phyloP scores from a whole-genome alignment of 2,888 invertebrate species.

The Drosophila neoperkinsi region DNA sequence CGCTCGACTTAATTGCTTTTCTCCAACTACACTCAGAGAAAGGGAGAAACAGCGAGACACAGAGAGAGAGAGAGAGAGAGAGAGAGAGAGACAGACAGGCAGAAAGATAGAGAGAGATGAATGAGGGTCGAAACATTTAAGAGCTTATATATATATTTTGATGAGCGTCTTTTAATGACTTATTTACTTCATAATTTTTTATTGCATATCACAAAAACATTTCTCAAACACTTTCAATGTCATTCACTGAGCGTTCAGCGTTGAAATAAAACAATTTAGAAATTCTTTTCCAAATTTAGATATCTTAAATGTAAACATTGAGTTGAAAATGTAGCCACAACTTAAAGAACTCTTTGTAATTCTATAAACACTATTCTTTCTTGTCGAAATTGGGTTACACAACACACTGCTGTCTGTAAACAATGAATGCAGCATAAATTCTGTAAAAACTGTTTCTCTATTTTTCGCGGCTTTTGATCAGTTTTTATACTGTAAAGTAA shows the following conservation, averaged over 20 bases:
- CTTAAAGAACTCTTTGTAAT: conserved; percentile 33
- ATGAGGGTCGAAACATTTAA: conserved; percentile 21
- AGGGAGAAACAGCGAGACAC: neutral
- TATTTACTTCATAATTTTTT: conserved; percentile 63
- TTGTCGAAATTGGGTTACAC: conserved; percentile 65
- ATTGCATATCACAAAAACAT: conserved; percentile 35
- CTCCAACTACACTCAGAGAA: conserved; percentile 26
- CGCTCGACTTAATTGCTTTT: conserved; percentile 75
- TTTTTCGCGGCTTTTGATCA: conserved; percentile 3
- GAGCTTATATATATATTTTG: conserved; percentile 38
- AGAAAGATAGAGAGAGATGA: neutral
- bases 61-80: neutral
- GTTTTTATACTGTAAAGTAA: neutral
- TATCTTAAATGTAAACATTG: conserved; percentile 51
- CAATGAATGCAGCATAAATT: conserved; percentile 23
- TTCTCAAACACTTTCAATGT: conserved; percentile 63
- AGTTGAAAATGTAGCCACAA: conserved; percentile 29
- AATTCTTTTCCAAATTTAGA: conserved; percentile 62
- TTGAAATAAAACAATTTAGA: conserved; percentile 25
- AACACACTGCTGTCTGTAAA: conserved; percentile 21
- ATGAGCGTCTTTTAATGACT: conserved; percentile 63
- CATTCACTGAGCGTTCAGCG: conserved; percentile 22
- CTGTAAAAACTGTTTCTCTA: neutral
- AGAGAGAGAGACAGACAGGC: neutral
- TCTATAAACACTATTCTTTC: conserved; percentile 38